Conservation (phyloP, 1,140 invertebrate genomes). For the Cydia strobilella region DNA sequence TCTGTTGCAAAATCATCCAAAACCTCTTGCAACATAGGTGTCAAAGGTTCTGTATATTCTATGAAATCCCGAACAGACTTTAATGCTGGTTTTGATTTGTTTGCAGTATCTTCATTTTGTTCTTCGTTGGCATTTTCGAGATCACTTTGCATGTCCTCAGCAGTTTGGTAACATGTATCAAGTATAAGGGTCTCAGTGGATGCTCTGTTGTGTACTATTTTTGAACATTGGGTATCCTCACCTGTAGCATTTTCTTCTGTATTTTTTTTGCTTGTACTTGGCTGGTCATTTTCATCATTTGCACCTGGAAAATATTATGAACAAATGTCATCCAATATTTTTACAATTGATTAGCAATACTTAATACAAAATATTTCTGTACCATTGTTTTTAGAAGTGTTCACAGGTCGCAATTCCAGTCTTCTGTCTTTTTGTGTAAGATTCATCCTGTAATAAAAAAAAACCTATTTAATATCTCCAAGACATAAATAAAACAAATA, state of each 20-base stretch:
- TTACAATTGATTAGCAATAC: constrained; percentile 8
- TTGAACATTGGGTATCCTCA: constrained; percentile 58
- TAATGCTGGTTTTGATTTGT: constrained; percentile 29
- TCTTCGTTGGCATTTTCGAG: constrained; percentile 42
- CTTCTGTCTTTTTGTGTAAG: constrained; percentile 15
- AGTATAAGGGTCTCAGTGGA: constrained; percentile 67
- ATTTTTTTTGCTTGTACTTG: constrained; percentile 45
- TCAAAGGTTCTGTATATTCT: constrained; percentile 62
- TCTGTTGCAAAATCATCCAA: constrained; percentile 64
- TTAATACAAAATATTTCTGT: background rate
- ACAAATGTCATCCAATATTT: constrained; percentile 32
- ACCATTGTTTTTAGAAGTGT: background rate
- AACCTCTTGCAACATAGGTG: constrained; percentile 59
- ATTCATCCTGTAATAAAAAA: constrained; percentile 4
- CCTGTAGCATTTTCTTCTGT: constrained; percentile 52
- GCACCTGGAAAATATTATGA: constrained; percentile 37
- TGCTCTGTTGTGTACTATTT: constrained; percentile 53
- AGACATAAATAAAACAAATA: constrained; percentile 29
- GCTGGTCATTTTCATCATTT: constrained; percentile 43
- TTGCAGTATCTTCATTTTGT: constrained; percentile 25
- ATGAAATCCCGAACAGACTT: constrained; percentile 59
- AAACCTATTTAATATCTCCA: background rate
- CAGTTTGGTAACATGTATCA: constrained; percentile 59
- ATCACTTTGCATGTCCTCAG: constrained; percentile 58
- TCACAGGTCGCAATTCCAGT: background rate